Evolutionary conservation across 2,113 vertebrate species (phyloP).

Genomic region (Dissostichus mawsoni): DNA sequence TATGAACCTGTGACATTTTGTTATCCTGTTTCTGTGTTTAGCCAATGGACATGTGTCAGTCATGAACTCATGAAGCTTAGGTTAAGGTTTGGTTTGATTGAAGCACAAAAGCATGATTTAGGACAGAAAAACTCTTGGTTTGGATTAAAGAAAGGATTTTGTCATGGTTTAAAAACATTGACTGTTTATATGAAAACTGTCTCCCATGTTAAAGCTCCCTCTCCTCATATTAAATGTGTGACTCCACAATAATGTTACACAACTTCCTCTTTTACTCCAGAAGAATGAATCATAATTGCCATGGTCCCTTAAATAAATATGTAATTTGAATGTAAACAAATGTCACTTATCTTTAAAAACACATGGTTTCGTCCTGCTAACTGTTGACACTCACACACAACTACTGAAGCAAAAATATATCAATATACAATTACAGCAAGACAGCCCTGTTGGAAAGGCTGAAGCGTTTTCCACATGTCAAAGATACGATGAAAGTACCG

Average conservation of each 20-base stretch:
- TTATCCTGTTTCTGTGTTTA: neutral
- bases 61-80: neutral
- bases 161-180: neutral
- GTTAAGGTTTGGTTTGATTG: neutral
- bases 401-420: neutral
- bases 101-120: neutral
- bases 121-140: neutral
- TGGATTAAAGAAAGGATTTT: neutral
- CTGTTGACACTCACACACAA: too few species aligned
- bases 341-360: neutral
- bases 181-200: too few species aligned
- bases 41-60: neutral
- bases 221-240: too few species aligned
- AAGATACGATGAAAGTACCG: neutral
- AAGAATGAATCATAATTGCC: neutral
- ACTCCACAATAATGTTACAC: too few species aligned
- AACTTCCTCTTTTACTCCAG: too few species aligned
- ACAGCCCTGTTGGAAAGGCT: too few species aligned
- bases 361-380: too few species aligned
- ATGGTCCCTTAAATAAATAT: neutral
- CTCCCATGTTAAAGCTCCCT: too few species aligned
- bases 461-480: neutral
- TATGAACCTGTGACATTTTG: neutral
- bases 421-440: neutral
- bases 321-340: neutral